phyloP scores from a whole-genome alignment of 2,113 vertebrate species.

The Malurus alboscapulatus region DNA sequence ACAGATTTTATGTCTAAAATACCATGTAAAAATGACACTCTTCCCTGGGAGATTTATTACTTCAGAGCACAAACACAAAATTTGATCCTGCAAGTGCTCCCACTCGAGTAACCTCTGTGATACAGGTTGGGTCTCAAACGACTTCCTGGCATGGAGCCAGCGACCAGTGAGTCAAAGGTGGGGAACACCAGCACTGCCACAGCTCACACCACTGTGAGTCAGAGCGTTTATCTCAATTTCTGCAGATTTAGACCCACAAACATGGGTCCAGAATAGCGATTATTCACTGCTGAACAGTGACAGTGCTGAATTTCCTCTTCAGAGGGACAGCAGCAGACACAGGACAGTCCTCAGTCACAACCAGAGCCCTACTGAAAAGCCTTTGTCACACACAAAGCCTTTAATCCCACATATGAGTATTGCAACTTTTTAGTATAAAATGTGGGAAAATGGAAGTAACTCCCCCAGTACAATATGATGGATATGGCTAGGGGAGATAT shows the following conservation, averaged over 20 bases:
- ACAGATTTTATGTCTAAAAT: conserved; percentile 56
- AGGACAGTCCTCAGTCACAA: neutral
- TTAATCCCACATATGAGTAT: neutral
- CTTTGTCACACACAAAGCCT: neutral
- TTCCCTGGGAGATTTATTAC: conserved; percentile 16
- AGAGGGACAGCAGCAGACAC: neutral
- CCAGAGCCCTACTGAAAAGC: neutral
- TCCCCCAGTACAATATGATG: neutral
- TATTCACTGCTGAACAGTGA: neutral
- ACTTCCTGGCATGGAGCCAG: neutral
- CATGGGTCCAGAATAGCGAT: neutral
- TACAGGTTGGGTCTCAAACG: neutral
- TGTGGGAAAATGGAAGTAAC: neutral
- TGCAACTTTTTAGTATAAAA: neutral
- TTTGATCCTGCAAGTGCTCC: neutral
- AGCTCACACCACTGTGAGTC: neutral
- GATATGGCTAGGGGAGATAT: neutral
- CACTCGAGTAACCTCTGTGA: neutral
- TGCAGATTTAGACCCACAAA: neutral
- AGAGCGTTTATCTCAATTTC: neutral
- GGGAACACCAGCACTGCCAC: neutral
- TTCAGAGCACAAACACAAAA: conserved; percentile 16
- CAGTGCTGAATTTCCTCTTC: neutral
- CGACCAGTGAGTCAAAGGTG: neutral
- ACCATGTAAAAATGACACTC: conserved; percentile 20